Conservation (phyloP, 2,113 vertebrate species). For the Willisornis vidua region DNA sequence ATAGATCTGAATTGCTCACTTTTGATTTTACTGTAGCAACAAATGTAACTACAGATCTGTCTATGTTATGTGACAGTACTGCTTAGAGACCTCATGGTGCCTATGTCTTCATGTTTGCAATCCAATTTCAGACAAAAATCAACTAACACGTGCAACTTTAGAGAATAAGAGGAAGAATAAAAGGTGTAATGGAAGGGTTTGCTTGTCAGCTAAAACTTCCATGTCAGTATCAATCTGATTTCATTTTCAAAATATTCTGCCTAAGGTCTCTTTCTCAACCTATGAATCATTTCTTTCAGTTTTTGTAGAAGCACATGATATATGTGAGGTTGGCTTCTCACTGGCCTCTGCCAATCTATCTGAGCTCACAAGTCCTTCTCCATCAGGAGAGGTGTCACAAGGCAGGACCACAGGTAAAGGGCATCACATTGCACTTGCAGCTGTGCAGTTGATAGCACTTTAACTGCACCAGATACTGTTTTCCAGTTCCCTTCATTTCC, state of each 20-base stretch:
- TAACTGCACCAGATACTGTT: not conserved
- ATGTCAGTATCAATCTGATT: not conserved
- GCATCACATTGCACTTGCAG: not conserved
- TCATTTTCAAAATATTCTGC: not conserved
- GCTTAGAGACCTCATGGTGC: not conserved
- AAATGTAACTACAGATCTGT: not conserved
- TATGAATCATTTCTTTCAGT: slow-evolving; percentile 22
- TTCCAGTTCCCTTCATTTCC: not conserved
- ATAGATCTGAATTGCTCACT: too few species aligned
- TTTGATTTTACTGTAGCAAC: too few species aligned
- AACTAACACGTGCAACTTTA: not conserved
- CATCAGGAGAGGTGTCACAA: slow-evolving; percentile 11
- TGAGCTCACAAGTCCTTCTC: slow-evolving; percentile 21
- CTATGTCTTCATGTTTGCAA: not conserved
- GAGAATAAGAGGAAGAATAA: not conserved
- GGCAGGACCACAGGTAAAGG: slow-evolving; percentile 5
- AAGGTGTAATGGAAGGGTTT: not conserved
- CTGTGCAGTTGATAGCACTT: not conserved
- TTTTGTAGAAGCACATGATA: slow-evolving; percentile 12
- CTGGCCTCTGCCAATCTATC: slow-evolving; percentile 29
- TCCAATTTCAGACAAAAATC: not conserved
- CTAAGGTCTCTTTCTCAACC: slow-evolving; percentile 9
- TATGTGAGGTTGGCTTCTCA: slow-evolving; percentile 15
- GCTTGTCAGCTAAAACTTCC: not conserved
- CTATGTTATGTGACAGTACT: not conserved